Evolutionary conservation across 2,888 invertebrate genomes (phyloP).

Genomic region (Leptothorax acervorum): DNA sequence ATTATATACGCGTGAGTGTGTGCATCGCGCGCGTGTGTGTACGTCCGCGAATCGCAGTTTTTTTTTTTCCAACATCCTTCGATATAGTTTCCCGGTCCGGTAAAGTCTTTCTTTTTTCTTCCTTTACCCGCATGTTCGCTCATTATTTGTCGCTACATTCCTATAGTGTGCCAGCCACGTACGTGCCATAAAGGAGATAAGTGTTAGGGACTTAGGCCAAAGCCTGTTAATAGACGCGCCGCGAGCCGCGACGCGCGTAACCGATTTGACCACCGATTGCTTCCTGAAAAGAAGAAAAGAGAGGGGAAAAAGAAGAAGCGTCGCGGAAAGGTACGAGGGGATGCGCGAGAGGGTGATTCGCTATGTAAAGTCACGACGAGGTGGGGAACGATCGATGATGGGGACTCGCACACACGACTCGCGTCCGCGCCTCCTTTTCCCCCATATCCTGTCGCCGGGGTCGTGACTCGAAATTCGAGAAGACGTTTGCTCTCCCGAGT

Average conservation of each 20-base stretch:
- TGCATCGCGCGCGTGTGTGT: constrained; percentile 52
- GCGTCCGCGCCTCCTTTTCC: background rate
- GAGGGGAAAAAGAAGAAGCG: background rate
- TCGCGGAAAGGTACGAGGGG: background rate
- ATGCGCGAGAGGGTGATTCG: constrained; percentile 31
- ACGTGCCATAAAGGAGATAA: constrained; percentile 40
- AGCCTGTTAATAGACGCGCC: constrained; percentile 27
- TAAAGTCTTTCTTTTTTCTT: no score
- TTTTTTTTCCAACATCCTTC: background rate
- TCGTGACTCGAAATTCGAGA: constrained; percentile 30
- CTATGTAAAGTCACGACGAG: constrained; percentile 15
- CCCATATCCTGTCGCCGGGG: background rate
- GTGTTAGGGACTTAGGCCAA: background rate
- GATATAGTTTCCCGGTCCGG: background rate
- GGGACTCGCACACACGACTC: background rate
- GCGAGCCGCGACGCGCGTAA: background rate
- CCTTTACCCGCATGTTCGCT: background rate
- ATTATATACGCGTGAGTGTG: constrained; percentile 11
- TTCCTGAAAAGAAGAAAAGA: constrained; percentile 7
- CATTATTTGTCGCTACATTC: constrained; percentile 25
- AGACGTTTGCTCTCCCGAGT: background rate
- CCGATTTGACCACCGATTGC: constrained; percentile 34
- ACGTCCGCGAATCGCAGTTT: constrained; percentile 22
- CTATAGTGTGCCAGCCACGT: constrained; percentile 36
- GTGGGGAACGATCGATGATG: constrained; percentile 44